phyloP scores from a whole-genome alignment of 2,888 invertebrate genomes.

The Nemoura dubitans region DNA sequence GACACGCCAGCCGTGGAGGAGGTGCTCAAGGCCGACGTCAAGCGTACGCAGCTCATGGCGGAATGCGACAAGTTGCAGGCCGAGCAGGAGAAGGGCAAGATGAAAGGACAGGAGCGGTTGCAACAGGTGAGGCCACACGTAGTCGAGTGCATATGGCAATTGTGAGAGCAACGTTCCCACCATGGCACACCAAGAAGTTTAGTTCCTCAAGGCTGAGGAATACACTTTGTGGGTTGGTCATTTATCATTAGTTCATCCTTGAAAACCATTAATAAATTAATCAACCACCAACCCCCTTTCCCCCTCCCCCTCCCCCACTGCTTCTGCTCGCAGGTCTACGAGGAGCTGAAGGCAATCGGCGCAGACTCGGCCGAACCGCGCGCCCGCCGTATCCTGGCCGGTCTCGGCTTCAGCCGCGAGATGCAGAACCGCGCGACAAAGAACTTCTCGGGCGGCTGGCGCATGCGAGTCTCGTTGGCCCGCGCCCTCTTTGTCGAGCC shows the following conservation, averaged over 20 bases:
- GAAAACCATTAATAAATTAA: too few species aligned
- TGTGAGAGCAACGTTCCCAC: too few species aligned
- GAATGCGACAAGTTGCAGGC: conserved; percentile 86
- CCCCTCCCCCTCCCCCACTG: background rate
- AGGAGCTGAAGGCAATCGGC: conserved; percentile 94
- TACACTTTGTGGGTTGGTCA: too few species aligned
- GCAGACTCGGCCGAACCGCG: conserved; percentile 98
- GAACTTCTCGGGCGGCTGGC: conserved; percentile 74
- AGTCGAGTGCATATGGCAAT: too few species aligned
- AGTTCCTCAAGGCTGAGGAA: too few species aligned
- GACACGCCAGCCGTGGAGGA: conserved; percentile 93
- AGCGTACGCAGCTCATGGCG: conserved; percentile 80
- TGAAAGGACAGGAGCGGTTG: conserved; percentile 76
- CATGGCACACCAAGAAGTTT: too few species aligned
- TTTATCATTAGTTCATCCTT: too few species aligned
- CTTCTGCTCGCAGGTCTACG: conserved; percentile 73
- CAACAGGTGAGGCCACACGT: conserved; percentile 74
- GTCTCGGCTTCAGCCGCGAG: conserved; percentile 86
- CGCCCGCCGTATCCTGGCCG: conserved; percentile 94
- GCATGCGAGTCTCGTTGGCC: conserved; percentile 74
- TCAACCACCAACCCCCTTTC: background rate
- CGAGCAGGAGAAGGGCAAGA: conserved; percentile 74
- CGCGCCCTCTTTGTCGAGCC: conserved; percentile 74
- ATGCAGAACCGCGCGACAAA: conserved; percentile 81
- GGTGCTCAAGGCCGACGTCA: conserved; percentile 91